Conservation (phyloP, 1,140 invertebrate genomes). For the Pachypeltis micranthus region DNA sequence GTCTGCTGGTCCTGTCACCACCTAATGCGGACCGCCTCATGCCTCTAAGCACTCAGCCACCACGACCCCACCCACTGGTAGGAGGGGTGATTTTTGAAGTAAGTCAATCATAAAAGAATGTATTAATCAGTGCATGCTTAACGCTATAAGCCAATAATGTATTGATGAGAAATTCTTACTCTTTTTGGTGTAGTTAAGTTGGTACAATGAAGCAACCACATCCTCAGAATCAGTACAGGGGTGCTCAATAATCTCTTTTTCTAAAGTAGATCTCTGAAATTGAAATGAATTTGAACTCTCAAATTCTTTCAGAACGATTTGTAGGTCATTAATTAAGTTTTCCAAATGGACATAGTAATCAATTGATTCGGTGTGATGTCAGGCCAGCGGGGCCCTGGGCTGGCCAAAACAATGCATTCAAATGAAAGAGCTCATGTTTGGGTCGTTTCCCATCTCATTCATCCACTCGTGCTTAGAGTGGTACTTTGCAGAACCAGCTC, state of each 20-base stretch:
- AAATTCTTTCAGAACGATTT: neutral
- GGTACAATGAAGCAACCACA: constrained; percentile 14
- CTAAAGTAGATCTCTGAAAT: constrained; percentile 17
- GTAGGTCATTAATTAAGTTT: no score
- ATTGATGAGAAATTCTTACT: constrained; percentile 2
- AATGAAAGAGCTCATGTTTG: no score
- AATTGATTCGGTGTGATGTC: no score
- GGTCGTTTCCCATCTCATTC: no score
- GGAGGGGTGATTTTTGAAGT: neutral
- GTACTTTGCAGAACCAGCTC: no score
- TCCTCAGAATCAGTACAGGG: constrained; percentile 19
- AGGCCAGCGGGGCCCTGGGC: no score
- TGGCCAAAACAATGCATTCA: no score
- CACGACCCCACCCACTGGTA: neutral
- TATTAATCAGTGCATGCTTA: neutral
- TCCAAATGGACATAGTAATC: no score
- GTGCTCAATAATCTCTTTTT: constrained; percentile 22
- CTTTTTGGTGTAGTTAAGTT: constrained; percentile 14
- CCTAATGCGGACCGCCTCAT: no score
- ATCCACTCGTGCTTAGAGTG: no score
- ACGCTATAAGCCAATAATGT: neutral
- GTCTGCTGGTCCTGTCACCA: no score
- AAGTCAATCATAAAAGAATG: neutral
- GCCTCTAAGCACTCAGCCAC: neutral
- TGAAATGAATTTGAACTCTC: neutral